These are phyloP conservation scores for Liparis tanakae DNA, from an alignment of 2,797 vertebrate species.

Conservation along the genomic window DNA sequence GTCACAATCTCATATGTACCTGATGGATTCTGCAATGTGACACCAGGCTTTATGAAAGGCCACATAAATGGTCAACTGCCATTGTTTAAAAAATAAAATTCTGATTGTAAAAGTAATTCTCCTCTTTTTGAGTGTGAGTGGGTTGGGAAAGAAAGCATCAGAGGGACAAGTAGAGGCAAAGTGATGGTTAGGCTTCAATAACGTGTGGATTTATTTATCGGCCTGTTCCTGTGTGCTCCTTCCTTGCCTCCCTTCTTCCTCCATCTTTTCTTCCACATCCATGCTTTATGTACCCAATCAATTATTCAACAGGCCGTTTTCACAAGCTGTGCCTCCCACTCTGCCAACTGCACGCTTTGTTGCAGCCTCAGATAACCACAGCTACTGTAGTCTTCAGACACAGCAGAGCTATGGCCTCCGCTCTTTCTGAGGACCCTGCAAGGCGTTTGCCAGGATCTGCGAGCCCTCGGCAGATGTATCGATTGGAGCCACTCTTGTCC, in stretches of 20 bases:
- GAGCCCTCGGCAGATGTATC: background rate
- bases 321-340: conserved; percentile 55
- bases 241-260: background rate
- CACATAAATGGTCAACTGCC: conserved; percentile 36
- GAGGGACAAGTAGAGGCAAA: conserved; percentile 15
- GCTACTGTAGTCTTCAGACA: conserved; percentile 29
- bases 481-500: background rate
- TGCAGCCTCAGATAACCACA: conserved; percentile 48
- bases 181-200: background rate
- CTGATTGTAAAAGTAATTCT: conserved; percentile 33
- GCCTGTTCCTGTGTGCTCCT: conserved; percentile 30
- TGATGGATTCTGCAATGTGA: conserved; percentile 24
- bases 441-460: conserved; percentile 29
- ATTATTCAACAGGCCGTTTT: conserved; percentile 76
- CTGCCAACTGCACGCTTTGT: conserved; percentile 46
- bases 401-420: conserved; percentile 17
- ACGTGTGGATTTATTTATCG: conserved; percentile 59
- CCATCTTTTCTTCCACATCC: conserved; percentile 36
- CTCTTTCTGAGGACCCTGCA: conserved; percentile 11
- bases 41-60: conserved; percentile 43
- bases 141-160: conserved; percentile 2
- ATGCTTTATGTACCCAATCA: conserved; percentile 72
- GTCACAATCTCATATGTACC: conserved; percentile 46
- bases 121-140: conserved; percentile 36
- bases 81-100: conserved; percentile 43